A percentile compares a stretch with the other conserved stretches of the same genome.
phyloP scores from a whole-genome alignment of 2,888 invertebrate genomes.

The Agrotis segetum region DNA sequence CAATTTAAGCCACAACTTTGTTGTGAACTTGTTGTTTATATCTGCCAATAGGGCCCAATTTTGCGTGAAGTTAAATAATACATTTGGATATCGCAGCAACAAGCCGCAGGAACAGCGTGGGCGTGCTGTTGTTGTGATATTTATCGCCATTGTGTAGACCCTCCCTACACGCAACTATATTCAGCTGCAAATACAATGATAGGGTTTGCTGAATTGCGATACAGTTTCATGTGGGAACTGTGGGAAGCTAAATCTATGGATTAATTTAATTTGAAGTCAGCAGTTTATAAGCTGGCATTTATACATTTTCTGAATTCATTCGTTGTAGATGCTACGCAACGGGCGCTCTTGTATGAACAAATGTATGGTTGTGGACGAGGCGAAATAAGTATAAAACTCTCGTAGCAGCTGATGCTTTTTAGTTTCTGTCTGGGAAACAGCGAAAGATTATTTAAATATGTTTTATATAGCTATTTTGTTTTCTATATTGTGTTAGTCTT shows the following conservation, averaged over 20 bases:
- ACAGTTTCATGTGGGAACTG: slow-evolving; percentile 35
- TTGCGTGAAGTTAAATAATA: slow-evolving; percentile 54
- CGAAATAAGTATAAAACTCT: no score
- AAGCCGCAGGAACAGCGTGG: slow-evolving; percentile 61
- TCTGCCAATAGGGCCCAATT: slow-evolving; percentile 50
- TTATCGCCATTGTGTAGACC: slow-evolving; percentile 65
- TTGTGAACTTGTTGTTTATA: slow-evolving; percentile 55
- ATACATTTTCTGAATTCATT: no score
- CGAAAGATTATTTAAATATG: no score
- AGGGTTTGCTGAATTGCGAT: slow-evolving; percentile 57
- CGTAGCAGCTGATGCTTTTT: no score
- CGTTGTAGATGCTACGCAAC: no score
- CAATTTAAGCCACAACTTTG: slow-evolving; percentile 53
- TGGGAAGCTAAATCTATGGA: slow-evolving; percentile 31
- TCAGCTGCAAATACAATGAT: slow-evolving; percentile 57
- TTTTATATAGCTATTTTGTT: not conserved
- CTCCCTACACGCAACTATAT: slow-evolving; percentile 53
- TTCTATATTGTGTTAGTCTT: not conserved
- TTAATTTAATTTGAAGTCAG: slow-evolving; percentile 12
- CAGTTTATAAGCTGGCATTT: not conserved
- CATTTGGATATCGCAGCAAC: slow-evolving; percentile 66
- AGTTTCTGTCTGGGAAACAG: no score
- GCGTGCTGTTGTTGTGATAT: slow-evolving; percentile 66
- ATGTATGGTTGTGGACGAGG: no score
- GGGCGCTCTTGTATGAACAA: no score